Percentiles rank a stretch among this genome's conserved stretches.
Evolutionary conservation across 1,140 invertebrate species (phyloP).

Genomic region (Colletes latitarsis): DNA sequence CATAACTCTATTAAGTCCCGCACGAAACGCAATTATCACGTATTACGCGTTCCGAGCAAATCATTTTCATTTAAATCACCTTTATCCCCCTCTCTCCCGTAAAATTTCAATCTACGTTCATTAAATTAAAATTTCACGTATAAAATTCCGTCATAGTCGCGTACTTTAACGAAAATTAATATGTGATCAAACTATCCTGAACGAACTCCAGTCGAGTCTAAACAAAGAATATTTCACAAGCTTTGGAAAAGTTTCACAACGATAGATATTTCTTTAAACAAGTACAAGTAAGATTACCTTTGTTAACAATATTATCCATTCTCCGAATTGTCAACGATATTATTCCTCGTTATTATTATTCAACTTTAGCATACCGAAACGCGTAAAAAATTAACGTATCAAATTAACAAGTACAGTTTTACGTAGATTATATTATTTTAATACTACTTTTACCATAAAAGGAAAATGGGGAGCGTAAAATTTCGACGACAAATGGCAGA

Average conservation of each 20-base stretch:
- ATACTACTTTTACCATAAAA: neutral
- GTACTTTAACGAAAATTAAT: neutral
- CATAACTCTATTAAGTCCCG: conserved; percentile 28
- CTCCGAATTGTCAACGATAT: too few relatives aligned
- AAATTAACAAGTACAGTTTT: too few relatives aligned
- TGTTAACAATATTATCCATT: too few relatives aligned
- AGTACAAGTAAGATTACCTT: too few relatives aligned
- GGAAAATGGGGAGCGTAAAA: neutral
- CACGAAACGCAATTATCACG: conserved; percentile 40
- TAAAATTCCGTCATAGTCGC: neutral
- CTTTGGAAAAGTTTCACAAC: too few relatives aligned
- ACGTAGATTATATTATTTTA: too few relatives aligned
- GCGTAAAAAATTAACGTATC: too few relatives aligned
- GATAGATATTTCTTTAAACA: too few relatives aligned
- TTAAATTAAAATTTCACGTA: conserved; percentile 17
- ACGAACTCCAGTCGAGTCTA: neutral
- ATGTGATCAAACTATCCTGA: conserved; percentile 8
- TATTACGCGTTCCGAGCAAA: conserved; percentile 29
- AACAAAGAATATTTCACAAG: too few relatives aligned
- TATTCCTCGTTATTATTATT: too few relatives aligned
- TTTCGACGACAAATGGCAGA: neutral
- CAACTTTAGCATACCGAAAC: too few relatives aligned
- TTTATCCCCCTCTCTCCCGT: neutral
- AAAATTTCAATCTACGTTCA: conserved; percentile 35
- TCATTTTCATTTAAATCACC: conserved; percentile 47